Percentiles rank a stretch among this genome's conserved stretches.
phyloP scores from a whole-genome alignment of 1,140 invertebrate species.

The Lasioglossum albipes region DNA sequence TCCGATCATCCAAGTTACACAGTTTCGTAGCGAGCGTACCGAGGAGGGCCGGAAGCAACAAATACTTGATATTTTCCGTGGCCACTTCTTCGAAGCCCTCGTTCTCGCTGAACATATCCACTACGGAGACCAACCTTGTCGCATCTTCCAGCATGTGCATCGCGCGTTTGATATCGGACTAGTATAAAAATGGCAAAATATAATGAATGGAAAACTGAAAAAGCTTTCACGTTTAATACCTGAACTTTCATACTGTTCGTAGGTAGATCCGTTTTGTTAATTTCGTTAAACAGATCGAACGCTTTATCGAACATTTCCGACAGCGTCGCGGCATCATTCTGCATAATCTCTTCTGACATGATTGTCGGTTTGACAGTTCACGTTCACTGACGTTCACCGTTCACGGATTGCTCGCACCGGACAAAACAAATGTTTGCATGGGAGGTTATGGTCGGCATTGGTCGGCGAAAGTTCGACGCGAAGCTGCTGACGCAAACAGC shows the following conservation, averaged over 20 bases:
- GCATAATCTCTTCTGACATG: conserved; percentile 19
- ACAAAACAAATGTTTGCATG: not conserved
- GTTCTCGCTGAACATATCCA: conserved; percentile 92
- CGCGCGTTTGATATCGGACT: conserved; percentile 85
- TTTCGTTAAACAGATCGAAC: conserved; percentile 81
- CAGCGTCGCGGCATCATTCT: conserved; percentile 68
- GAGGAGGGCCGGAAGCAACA: conserved; percentile 91
- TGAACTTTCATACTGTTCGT: conserved; percentile 83
- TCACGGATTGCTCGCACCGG: too few relatives aligned
- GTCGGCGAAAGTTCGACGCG: not conserved
- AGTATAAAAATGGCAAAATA: conserved; percentile 56
- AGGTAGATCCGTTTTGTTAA: conserved; percentile 81
- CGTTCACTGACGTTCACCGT: not conserved
- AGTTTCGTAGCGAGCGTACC: conserved; percentile 87
- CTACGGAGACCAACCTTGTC: conserved; percentile 88
- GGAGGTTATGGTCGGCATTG: conserved; percentile 11
- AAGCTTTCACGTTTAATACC: conserved; percentile 70
- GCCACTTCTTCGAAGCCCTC: conserved; percentile 93
- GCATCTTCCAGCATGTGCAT: conserved; percentile 89
- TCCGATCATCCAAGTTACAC: conserved; percentile 82
- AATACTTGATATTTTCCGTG: conserved; percentile 91
- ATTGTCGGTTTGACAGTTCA: not conserved
- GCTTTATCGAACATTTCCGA: conserved; percentile 83
- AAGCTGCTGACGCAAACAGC: not conserved
- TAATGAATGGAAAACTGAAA: not conserved